Percentiles rank a stretch among this genome's conserved stretches.
These are phyloP conservation scores for Dilophus febrilis DNA, from an alignment of 2,888 invertebrate species.

Conservation along the genomic window DNA sequence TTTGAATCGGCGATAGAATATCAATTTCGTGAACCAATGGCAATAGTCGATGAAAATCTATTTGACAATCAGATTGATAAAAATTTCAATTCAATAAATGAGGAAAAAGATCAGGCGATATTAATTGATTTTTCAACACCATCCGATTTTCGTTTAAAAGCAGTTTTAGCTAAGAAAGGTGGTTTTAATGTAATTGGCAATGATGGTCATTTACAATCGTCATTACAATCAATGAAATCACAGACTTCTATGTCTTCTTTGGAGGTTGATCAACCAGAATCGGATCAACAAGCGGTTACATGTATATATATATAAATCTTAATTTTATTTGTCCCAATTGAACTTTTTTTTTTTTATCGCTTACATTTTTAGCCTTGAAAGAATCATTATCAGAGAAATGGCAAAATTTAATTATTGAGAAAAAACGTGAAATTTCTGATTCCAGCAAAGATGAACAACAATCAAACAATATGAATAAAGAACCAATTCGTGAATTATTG, in stretches of 20 bases:
- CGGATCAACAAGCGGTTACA: not conserved
- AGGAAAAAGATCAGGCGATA: conserved; percentile 11
- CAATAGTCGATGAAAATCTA: conserved; percentile 10
- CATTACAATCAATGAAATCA: conserved; percentile 33
- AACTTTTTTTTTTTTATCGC: no score
- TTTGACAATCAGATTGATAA: conserved; percentile 7
- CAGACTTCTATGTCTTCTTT: not conserved
- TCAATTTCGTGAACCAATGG: conserved; percentile 23
- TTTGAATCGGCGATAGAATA: conserved; percentile 21
- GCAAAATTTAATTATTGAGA: conserved; percentile 34
- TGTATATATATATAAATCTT: no score
- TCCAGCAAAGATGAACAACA: conserved; percentile 17
- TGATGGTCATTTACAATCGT: conserved; percentile 12
- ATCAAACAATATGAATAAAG: no score
- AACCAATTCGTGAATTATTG: conserved; percentile 20
- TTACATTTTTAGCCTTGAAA: no score
- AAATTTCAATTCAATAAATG: conserved; percentile 1
- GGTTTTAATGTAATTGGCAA: conserved; percentile 5
- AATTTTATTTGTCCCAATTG: no score
- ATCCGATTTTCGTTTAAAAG: conserved; percentile 25
- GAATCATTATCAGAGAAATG: conserved; percentile 33
- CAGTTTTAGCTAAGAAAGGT: conserved; percentile 26
- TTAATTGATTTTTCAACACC: conserved; percentile 28
- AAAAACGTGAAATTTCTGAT: conserved; percentile 32
- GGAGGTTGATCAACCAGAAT: not conserved